Evolutionary conservation across 2,113 vertebrate genomes (phyloP), one percentile per base, ranked within the genome.

Genomic region (Oceanodroma tethys): DNA sequence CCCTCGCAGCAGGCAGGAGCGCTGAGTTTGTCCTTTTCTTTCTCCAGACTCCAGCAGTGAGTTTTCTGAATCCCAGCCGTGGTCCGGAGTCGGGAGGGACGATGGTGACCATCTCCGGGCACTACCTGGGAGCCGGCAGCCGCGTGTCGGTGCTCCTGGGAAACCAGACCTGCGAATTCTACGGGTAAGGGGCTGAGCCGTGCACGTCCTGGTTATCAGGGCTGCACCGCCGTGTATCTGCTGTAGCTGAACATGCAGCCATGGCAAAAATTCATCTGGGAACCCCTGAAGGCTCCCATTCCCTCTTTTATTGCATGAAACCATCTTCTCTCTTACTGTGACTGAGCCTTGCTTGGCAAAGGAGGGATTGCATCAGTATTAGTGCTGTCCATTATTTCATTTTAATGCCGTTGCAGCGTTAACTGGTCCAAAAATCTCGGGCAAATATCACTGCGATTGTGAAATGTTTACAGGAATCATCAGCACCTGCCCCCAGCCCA

Each of bases 61-160:
- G 98, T 29, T 99, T 98, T 29, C 97, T 99, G 94, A 98, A 96
- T 25, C 99, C 99, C 8, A 98, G 98, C 94, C 98, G 99, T 1
- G 99, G 99, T 14, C 99, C 99, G 0, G 99, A 99, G 97, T 99
- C 99, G 0, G 99, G 99, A 42, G 99, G 99, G 78, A 99, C 99
- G 16, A 99, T 99, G 98, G 99, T 99, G 20, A 99, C 99, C 73
- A 98, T 99, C 96, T 98, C 99, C 1, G 99, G 99, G 58, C 98
- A 99, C 76, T 98, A 99, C 97, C 98, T 99, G 0, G 99, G 99
- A 2, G 98, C 99, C 0, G 99, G 99, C 90, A 99, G 99, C 98
- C 99, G 56, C 0, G 99, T 99, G 70, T 98, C 98, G 0, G 98
- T 99, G 34, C 97, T 98, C 89, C 98, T 99, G 92, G 99, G 99